Conservation (phyloP, 2,888 invertebrate species). For the Agrochola lota region DNA sequence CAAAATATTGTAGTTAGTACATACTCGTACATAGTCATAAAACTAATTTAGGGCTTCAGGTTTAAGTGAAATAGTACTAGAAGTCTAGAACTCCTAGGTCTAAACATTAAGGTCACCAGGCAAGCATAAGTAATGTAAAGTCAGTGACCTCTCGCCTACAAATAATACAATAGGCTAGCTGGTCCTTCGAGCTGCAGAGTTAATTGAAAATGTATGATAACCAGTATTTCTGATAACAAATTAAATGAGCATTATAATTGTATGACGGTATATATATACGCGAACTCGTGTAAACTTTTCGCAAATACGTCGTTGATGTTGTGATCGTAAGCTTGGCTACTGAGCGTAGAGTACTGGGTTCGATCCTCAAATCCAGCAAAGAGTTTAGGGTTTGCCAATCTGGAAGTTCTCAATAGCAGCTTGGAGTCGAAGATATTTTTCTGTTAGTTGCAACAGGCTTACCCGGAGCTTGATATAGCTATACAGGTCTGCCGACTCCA, state of each 20-base stretch:
- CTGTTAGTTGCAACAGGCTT: background rate
- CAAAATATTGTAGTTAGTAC: too few relatives aligned
- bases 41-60: background rate
- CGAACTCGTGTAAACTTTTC: background rate
- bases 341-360: background rate
- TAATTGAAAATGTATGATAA: slow-evolving; percentile 45
- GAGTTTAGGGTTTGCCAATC: background rate
- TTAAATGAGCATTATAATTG: slow-evolving; percentile 20
- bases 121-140: slow-evolving; percentile 15
- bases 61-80: background rate
- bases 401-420: too few relatives aligned
- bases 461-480: background rate
- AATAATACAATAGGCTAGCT: slow-evolving; percentile 31
- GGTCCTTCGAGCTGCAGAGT: slow-evolving; percentile 23
- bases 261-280: background rate
- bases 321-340: background rate
- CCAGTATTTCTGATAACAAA: slow-evolving; percentile 35
- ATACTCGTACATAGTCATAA: too few relatives aligned
- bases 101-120: slow-evolving; percentile 34
- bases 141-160: slow-evolving; percentile 34
- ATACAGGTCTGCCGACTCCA: too few relatives aligned
- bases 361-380: background rate
- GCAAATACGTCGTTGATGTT: background rate
- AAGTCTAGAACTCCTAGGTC: slow-evolving; percentile 3
- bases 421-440: background rate